These are phyloP conservation scores for Larimichthys crocea DNA, from an alignment of 2,113 vertebrate genomes.

Conservation along the genomic window DNA sequence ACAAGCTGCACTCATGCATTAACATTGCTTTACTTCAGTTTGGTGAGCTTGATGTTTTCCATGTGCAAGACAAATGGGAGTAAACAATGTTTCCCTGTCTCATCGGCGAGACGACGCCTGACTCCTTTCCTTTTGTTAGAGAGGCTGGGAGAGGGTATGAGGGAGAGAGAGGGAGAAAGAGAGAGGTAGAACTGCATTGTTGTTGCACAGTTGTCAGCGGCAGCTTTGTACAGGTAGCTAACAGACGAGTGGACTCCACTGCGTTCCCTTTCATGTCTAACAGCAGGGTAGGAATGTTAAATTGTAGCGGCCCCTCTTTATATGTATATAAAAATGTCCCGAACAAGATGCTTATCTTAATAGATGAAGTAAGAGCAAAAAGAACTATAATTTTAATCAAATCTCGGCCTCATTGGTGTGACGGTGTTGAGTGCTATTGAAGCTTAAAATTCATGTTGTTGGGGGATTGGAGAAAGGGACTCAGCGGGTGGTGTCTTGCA, in stretches of 20 bases:
- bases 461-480: slow-evolving; percentile 74
- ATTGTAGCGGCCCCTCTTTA: slow-evolving; percentile 73
- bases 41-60: slow-evolving; percentile 35
- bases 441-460: slow-evolving; percentile 83
- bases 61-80: slow-evolving; percentile 29
- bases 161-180: not conserved
- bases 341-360: slow-evolving; percentile 83
- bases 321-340: slow-evolving; percentile 77
- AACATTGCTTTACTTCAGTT: slow-evolving; percentile 31
- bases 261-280: slow-evolving; percentile 72
- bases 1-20: slow-evolving; percentile 25
- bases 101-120: not conserved
- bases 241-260: slow-evolving; percentile 61
- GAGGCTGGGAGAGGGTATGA: not conserved
- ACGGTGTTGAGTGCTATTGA: slow-evolving; percentile 76
- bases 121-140: slow-evolving; percentile 54
- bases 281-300: slow-evolving; percentile 79
- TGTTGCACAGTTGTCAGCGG: slow-evolving; percentile 42
- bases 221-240: slow-evolving; percentile 74
- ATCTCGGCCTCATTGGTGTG: slow-evolving; percentile 74
- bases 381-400: slow-evolving; percentile 86
- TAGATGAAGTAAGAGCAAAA: slow-evolving; percentile 82
- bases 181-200: slow-evolving; percentile 5
- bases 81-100: slow-evolving; percentile 31
- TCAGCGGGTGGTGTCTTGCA: slow-evolving; percentile 77